Base-by-base conservation (phyloP, 1,140 invertebrate genomes). In the Monomorium pharaonis region DNA sequence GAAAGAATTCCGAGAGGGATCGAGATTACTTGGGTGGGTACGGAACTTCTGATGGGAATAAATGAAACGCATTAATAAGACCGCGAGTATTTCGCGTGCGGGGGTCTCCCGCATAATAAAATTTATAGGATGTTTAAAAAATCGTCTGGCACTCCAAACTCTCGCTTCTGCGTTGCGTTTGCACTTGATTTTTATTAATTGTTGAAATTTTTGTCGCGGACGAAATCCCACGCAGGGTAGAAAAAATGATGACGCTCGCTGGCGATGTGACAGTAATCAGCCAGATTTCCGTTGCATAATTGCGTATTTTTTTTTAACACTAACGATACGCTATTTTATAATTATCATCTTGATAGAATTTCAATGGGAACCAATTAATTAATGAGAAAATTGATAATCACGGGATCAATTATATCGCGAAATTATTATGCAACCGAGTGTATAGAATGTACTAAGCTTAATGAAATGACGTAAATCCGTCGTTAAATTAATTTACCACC, bases 11-110 rank as follows among this genome's bases (percentile, higher is more conserved):
- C 54, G 24, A 24, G 42, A 58, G 37, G 49, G 24, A 63, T 77
- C 81, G 81, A 77, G 86, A 78, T 84, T 51, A 16, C 65, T 84
- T 51, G 78, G 51, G 30, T 4, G 51, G 27, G 62, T 30, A 27
- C 24, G 54, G 81, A 84, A 77, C 84, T 58, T 81, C 49, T 62
- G 85, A 86, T 83, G 81, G 49, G 70, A 88, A 78, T 89, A 84
- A 89, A 88, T 88, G 58, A 65, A 69, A 85, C 74, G 75, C 69
- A 80, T 89, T 89, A 81, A 85, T 85, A 88, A 89, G 69, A 16
- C 63, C 44, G 54, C 27, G 21, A 6, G 51, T 80, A 80, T 78
- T 85, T 80, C 56, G 42, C 21, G 56, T 72, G 58, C 47, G 60
- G n/a, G 67, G 16, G 42, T 75, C 65, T 54, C 70, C 21, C 44